Conservation (phyloP, 2,888 invertebrate genomes). For the Callinectes sapidus region DNA sequence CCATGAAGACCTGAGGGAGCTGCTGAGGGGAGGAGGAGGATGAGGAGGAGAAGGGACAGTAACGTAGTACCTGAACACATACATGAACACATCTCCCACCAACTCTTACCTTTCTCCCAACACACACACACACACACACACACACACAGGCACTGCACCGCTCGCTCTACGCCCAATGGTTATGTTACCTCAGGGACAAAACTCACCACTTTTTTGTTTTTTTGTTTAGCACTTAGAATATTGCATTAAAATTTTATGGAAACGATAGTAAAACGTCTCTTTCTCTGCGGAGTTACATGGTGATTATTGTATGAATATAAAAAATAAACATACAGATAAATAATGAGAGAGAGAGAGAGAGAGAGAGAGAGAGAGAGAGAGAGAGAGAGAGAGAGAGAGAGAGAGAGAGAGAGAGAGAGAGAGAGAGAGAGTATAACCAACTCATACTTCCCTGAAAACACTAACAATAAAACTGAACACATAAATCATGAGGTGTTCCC, state of each 20-base stretch:
- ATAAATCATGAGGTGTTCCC: neutral
- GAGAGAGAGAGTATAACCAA: neutral
- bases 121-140: neutral
- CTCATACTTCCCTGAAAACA: neutral
- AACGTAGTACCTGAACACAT: neutral
- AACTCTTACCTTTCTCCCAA: neutral
- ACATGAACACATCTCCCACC: too few relatives aligned
- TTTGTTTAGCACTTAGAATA: conserved; percentile 7
- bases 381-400: conserved; percentile 2
- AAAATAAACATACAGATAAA: neutral
- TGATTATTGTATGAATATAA: neutral
- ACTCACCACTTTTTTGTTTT: neutral
- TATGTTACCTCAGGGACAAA: neutral
- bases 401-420: conserved; percentile 3
- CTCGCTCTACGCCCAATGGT: conserved; percentile 4
- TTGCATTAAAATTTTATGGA: conserved; percentile 7
- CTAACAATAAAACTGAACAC: neutral
- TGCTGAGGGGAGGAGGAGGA: neutral
- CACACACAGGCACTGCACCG: neutral
- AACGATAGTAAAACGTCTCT: neutral
- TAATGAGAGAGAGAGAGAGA: neutral
- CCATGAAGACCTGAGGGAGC: neutral
- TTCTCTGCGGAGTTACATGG: neutral
- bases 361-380: conserved; percentile 14
- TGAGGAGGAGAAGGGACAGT: neutral